Evolutionary conservation across 2,797 vertebrate species (phyloP).

Genomic region (Antrozous pallidus): DNA sequence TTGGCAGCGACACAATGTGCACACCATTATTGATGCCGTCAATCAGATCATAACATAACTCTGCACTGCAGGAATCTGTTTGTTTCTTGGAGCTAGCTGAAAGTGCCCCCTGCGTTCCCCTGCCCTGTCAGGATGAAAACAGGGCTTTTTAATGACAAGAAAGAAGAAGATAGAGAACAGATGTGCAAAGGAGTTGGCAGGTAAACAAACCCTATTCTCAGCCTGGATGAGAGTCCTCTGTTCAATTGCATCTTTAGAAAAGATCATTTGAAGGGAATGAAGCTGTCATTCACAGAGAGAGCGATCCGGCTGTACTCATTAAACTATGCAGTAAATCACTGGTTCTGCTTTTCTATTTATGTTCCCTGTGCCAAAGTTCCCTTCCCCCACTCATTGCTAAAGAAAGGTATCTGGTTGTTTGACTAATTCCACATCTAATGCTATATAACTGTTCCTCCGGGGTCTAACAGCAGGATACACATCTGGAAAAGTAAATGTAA

Average conservation of each 20-base stretch:
- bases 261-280: conserved; percentile 61
- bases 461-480: background rate
- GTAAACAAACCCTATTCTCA: conserved; percentile 64
- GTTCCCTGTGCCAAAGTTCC: background rate
- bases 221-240: conserved; percentile 49
- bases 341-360: conserved; percentile 16
- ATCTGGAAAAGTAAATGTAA: conserved; percentile 42
- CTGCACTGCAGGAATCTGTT: conserved; percentile 32
- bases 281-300: conserved; percentile 51
- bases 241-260: conserved; percentile 59
- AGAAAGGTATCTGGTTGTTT: background rate
- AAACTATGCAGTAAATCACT: background rate
- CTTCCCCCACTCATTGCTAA: background rate
- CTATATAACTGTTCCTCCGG: background rate
- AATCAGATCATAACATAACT: conserved; percentile 59
- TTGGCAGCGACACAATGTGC: conserved; percentile 75
- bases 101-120: conserved; percentile 46
- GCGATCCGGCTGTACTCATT: background rate
- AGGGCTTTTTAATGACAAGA: conserved; percentile 58
- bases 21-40: conserved; percentile 73
- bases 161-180: conserved; percentile 65
- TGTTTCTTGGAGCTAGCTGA: conserved; percentile 76
- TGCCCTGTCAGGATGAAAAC: conserved; percentile 38
- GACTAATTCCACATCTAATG: background rate
- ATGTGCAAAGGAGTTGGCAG: conserved; percentile 56